Conservation (phyloP, 2,113 vertebrate species). For the Salvelinus sp. region DNA sequence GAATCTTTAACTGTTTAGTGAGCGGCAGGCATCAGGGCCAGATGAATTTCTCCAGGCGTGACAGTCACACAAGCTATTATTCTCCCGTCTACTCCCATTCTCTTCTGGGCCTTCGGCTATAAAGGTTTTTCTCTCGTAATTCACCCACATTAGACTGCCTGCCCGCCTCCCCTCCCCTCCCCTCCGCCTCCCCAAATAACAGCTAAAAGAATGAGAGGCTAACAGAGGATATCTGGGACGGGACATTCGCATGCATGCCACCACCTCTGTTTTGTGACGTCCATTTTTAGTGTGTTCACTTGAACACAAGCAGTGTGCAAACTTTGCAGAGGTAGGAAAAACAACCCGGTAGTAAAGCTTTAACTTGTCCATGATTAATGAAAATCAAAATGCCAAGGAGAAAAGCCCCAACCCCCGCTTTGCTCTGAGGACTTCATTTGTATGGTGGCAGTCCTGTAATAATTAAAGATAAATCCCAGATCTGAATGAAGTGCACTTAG, state of each 20-base stretch:
- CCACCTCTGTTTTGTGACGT: background rate
- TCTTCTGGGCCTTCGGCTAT: conserved; percentile 11
- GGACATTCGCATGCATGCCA: background rate
- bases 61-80: conserved; percentile 34
- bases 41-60: conserved; percentile 39
- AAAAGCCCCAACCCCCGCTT: background rate
- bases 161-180: background rate
- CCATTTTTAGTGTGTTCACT: background rate
- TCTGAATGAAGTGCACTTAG: conserved; percentile 39
- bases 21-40: conserved; percentile 26
- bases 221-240: background rate
- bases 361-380: conserved; percentile 22
- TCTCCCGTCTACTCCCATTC: conserved; percentile 34
- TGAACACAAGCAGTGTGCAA: conserved; percentile 5
- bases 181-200: background rate
- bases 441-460: conserved; percentile 15
- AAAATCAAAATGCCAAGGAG: conserved; percentile 1
- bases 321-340: background rate
- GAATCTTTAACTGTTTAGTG: conserved; percentile 54
- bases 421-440: conserved; percentile 22
- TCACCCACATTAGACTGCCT: conserved; percentile 34
- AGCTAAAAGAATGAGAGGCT: background rate
- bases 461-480: conserved; percentile 37
- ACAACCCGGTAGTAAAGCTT: background rate
- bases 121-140: conserved; percentile 27